phyloP scores from a whole-genome alignment of 30 jellyfish, hydroid and myxozoan genomes.

The Pelagia noctiluca region DNA sequence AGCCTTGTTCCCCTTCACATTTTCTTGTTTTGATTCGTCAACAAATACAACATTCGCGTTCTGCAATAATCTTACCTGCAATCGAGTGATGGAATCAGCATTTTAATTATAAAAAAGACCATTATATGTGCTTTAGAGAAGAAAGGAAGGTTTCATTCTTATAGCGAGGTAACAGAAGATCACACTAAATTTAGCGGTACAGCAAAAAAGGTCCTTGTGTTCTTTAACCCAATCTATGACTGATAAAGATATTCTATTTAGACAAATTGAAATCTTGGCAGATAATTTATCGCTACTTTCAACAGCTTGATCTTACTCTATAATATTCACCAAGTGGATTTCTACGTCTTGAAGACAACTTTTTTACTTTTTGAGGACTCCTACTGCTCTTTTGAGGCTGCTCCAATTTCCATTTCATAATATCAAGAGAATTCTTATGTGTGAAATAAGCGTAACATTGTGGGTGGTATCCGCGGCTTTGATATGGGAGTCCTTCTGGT shows the following conservation, averaged over 20 bases:
- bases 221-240: too few species aligned
- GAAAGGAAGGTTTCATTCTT: too few species aligned
- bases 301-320: too few species aligned
- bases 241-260: too few species aligned
- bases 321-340: background rate
- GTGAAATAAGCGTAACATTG: background rate
- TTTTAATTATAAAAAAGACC: too few species aligned
- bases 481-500: background rate
- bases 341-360: background rate
- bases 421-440: background rate
- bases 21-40: background rate
- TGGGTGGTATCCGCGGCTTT: conserved; percentile 1
- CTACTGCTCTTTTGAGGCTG: background rate
- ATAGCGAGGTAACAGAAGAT: too few species aligned
- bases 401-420: background rate
- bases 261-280: too few species aligned
- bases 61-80: conserved; percentile 18
- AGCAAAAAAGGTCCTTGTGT: too few species aligned
- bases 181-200: too few species aligned
- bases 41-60: conserved; percentile 22
- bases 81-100: too few species aligned
- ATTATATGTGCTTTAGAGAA: too few species aligned
- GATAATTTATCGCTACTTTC: too few species aligned
- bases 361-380: background rate
- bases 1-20: background rate